Evolutionary conservation across 2,888 invertebrate species (phyloP).

Genomic region (Eupithecia subumbrata): DNA sequence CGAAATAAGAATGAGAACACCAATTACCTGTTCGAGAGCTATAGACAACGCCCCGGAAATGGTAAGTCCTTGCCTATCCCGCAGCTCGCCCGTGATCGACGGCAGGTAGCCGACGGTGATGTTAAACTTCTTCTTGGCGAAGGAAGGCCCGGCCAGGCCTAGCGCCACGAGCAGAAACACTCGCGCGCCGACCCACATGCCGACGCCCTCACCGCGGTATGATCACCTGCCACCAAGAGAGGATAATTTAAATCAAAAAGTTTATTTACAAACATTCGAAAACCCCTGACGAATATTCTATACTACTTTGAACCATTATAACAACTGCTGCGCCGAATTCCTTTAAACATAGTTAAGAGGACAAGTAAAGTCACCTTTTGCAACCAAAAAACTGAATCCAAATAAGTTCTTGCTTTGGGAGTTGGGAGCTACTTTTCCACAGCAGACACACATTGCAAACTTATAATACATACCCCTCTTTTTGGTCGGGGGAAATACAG

Average conservation of each 20-base stretch:
- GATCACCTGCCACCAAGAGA: slow-evolving; percentile 58
- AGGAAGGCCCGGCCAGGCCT: slow-evolving; percentile 82
- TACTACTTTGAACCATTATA: neutral
- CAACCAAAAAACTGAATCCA: neutral
- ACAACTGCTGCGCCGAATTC: neutral
- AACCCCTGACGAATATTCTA: neutral
- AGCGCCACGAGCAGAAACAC: slow-evolving; percentile 87
- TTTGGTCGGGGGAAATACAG: neutral
- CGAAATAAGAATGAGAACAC: neutral
- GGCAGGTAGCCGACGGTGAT: slow-evolving; percentile 94
- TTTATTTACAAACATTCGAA: neutral
- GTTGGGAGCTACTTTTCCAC: neutral
- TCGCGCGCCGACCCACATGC: slow-evolving; percentile 87
- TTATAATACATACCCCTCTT: neutral
- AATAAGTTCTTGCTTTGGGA: neutral
- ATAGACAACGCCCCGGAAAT: slow-evolving; percentile 96
- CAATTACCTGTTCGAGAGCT: slow-evolving; percentile 91
- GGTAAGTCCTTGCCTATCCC: slow-evolving; percentile 92
- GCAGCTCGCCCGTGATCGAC: slow-evolving; percentile 90
- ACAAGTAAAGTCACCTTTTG: neutral
- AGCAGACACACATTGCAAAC: neutral
- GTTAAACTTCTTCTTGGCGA: slow-evolving; percentile 76
- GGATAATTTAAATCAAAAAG: neutral
- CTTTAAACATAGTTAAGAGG: neutral
- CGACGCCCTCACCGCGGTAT: slow-evolving; percentile 80